These are phyloP conservation scores for Brotula barbata DNA, from an alignment of 2,797 vertebrate species.

Conservation along the genomic window DNA sequence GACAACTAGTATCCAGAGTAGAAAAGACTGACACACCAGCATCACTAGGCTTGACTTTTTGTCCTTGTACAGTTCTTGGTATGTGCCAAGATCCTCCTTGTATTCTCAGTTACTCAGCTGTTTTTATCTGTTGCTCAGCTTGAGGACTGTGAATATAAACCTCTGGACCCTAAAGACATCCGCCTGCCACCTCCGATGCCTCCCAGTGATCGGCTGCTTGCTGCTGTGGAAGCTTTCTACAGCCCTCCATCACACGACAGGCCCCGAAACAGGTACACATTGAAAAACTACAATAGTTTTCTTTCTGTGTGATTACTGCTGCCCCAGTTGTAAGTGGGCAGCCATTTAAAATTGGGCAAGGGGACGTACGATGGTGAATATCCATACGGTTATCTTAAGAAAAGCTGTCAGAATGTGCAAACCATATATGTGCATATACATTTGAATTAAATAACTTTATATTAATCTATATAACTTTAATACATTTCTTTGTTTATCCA, in stretches of 20 bases:
- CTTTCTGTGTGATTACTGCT: not conserved
- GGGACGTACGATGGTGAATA: no score
- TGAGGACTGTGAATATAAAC: conserved; percentile 96
- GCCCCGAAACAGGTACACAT: conserved; percentile 91
- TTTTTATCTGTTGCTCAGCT: conserved; percentile 75
- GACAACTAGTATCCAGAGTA: not conserved
- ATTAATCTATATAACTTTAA: no score
- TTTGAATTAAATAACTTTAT: no score
- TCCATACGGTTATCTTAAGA: no score
- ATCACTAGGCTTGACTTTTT: not conserved
- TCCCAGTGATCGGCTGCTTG: conserved; percentile 94
- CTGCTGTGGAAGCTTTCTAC: conserved; percentile 97
- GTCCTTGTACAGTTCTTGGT: not conserved
- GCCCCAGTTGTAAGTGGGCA: no score
- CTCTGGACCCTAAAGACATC: conserved; percentile 97
- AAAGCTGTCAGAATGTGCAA: no score
- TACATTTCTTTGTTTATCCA: no score
- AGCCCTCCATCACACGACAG: conserved; percentile 97
- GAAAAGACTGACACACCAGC: not conserved
- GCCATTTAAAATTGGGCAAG: no score
- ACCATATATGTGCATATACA: no score
- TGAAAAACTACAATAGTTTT: not conserved
- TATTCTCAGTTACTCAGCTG: conserved; percentile 1
- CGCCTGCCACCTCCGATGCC: conserved; percentile 98
- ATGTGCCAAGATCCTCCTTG: not conserved